A percentile compares a stretch with the other conserved stretches of the same genome.
Conservation (phyloP, 2,888 invertebrate species). For the Protonemura montana region DNA sequence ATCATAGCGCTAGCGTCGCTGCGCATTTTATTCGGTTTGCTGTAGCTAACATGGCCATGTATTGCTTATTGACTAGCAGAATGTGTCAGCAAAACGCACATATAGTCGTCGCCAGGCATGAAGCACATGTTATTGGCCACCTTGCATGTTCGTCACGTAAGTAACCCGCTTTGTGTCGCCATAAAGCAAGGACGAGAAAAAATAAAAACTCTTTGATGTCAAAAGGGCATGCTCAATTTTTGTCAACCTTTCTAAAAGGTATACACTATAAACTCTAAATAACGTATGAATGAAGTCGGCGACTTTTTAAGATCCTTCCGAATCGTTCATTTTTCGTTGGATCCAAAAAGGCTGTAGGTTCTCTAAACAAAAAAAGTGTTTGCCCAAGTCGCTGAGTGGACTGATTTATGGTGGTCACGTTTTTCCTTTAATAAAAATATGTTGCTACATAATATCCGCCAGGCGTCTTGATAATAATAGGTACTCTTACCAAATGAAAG, state of each 20-base stretch:
- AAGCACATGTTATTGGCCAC: constrained; percentile 18
- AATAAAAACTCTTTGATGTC: constrained; percentile 22
- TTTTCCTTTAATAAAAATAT: constrained; percentile 18
- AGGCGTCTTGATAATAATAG: not conserved
- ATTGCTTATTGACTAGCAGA: not conserved
- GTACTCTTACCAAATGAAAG: not conserved
- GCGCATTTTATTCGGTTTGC: not conserved
- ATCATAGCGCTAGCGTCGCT: not conserved
- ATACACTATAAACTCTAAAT: not conserved
- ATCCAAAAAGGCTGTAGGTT: not conserved
- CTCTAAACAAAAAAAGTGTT: constrained; percentile 21
- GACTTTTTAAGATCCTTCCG: not conserved
- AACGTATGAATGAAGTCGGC: not conserved
- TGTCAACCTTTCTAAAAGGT: constrained; percentile 25
- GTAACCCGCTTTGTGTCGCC: not conserved
- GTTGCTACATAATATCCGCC: not conserved
- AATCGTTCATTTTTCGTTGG: constrained; percentile 24
- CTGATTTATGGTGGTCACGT: constrained; percentile 18
- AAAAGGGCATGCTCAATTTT: constrained; percentile 23
- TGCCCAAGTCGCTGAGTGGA: not conserved
- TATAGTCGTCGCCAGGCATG: not conserved
- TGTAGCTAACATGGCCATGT: not conserved
- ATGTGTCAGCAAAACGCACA: not conserved
- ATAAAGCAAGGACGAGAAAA: not conserved
- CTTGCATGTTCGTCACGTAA: constrained; percentile 25